Evolutionary conservation across 2,113 vertebrate genomes (phyloP), one percentile per base, ranked within the genome.

Genomic region (Tragelaphus imberbis): DNA sequence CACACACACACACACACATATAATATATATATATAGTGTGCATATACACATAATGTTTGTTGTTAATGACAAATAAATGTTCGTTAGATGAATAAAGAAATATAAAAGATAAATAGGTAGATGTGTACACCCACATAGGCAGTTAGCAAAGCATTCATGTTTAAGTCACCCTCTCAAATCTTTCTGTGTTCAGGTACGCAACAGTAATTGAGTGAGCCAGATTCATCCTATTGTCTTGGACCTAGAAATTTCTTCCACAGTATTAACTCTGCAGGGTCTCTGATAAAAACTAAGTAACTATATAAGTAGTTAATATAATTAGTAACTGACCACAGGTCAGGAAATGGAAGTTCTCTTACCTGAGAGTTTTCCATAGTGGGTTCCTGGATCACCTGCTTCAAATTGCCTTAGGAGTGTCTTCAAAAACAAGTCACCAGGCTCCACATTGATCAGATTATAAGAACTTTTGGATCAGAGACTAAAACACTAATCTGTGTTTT

Each of bases 1-100:
- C 1, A n/a, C 0, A 40, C 10, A 36, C 1, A 75, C 10, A 23
- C 3, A 40, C 5, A 40, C 6, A 23, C 1, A n/a, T n/a, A n/a
- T n/a, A n/a, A n/a, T n/a, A 5, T 75, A 44, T 75, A 65, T n/a
- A 65, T 65, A 44, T 44, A n/a, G 63, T 77, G 36, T 44, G 10
- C 12, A 21, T 36, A 36, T 36, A 44, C 44, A 25, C 40, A 40
- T n/a, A 17, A 77, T 44, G 8, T 36, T 36, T 68, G 17, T 36
- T 71, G 65, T 21, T 36, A 40, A 71, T 23, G 12, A 71, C 19
- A 53, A n/a, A 19, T 80, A 53, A n/a, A 19, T 81, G 5, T 44
- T 33, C 84, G 12, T 63, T 88, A 61, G 27, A 56, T 56, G 40
- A 58, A 33, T 44, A 2, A 59, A 63, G 2, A 84, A 65, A 88